A percentile compares a stretch with the other conserved stretches of the same genome.
Conservation (phyloP, 2,888 invertebrate species). For the Eristalis arbustorum region DNA sequence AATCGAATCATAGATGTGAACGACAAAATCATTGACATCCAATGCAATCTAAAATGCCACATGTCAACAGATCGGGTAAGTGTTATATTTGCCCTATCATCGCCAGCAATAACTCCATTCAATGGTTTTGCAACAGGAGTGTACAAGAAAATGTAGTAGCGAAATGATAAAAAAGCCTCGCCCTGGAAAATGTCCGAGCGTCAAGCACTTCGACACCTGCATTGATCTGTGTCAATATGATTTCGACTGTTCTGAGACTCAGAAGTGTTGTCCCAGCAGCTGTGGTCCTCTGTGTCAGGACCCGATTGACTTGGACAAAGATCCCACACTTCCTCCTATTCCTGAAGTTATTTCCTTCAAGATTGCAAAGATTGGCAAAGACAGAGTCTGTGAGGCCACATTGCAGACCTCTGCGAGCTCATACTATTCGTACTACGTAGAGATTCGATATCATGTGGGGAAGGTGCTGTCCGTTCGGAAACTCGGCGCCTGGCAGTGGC, state of each 20-base stretch:
- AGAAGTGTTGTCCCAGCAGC: constrained; percentile 85
- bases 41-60: constrained; percentile 77
- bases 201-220: constrained; percentile 73
- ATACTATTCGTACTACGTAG: constrained; percentile 80
- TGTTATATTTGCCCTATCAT: not conserved
- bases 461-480: constrained; percentile 84
- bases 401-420: constrained; percentile 76
- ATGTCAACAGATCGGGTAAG: constrained; percentile 54
- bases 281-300: constrained; percentile 87
- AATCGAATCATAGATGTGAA: constrained; percentile 75
- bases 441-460: constrained; percentile 87
- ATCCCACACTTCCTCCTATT: constrained; percentile 83
- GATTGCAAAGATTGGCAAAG: constrained; percentile 79
- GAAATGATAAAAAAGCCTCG: constrained; percentile 75
- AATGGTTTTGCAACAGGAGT: constrained; percentile 61
- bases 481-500: constrained; percentile 84
- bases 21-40: constrained; percentile 78
- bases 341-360: constrained; percentile 83
- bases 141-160: constrained; percentile 74
- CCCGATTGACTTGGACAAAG: constrained; percentile 81
- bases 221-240: constrained; percentile 81
- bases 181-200: constrained; percentile 76
- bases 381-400: constrained; percentile 82
- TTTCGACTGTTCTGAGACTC: constrained; percentile 85
- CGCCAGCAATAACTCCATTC: not conserved